These are phyloP conservation scores for Adelges cooleyi DNA, from an alignment of 1,140 invertebrate genomes.

Conservation along the genomic window DNA sequence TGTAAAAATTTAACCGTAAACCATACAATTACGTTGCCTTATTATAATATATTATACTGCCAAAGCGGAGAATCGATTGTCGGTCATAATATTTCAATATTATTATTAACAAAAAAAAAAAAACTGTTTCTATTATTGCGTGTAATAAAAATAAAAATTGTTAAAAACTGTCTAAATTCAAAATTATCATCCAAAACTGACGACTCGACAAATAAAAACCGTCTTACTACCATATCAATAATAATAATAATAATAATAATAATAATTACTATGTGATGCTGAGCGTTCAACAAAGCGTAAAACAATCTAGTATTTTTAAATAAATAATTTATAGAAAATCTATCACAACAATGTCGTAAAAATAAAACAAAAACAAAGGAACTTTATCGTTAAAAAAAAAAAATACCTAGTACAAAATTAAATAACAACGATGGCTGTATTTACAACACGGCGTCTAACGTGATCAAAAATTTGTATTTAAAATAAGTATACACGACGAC, in stretches of 20 bases:
- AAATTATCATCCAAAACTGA: neutral
- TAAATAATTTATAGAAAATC: neutral
- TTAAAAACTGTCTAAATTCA: too few relatives aligned
- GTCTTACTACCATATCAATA: neutral
- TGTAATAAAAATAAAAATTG: too few relatives aligned
- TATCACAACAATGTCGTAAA: conserved; percentile 9
- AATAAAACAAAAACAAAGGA: conserved; percentile 21
- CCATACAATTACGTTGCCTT: too few relatives aligned
- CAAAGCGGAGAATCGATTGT: too few relatives aligned
- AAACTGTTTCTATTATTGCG: too few relatives aligned
- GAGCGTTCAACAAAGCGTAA: neutral
- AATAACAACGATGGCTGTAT: conserved; percentile 9
- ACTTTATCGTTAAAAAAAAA: conserved; percentile 28
- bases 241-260: neutral
- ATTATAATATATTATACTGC: too few relatives aligned
- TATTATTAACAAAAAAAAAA: too few relatives aligned
- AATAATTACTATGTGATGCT: neutral
- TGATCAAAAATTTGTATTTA: neutral
- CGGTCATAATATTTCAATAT: too few relatives aligned
- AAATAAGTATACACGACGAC: neutral
- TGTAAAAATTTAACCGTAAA: too few relatives aligned
- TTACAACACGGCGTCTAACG: neutral
- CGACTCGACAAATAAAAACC: neutral
- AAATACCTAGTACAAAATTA: conserved; percentile 28
- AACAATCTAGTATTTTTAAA: conserved; percentile 8